Evolutionary conservation across 2,797 vertebrate genomes (phyloP), one percentile per base, ranked within the genome.

Genomic region (Clarias laeviceps): DNA sequence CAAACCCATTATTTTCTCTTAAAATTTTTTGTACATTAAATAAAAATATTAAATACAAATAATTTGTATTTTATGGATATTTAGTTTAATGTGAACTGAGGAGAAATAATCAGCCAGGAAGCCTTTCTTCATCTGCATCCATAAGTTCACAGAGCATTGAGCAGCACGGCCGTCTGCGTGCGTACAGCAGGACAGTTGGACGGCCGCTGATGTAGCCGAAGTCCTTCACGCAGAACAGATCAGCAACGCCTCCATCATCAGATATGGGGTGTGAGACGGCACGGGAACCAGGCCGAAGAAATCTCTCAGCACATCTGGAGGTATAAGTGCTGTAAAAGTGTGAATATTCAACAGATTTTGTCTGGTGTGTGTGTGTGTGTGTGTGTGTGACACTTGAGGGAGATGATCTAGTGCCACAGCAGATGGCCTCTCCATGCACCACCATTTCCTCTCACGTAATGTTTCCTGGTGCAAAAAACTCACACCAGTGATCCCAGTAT

Each of bases 401-500:
- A 89, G 87, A 84, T 85, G 87, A 91, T 94, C 80, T 87, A 85
- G 86, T 90, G 89, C 86, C 90, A 93, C 91, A 95, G 92, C 95
- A 95, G 94, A 95, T 96, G 95, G 94, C 91, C 92, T 78, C 91
- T 90, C 89, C 87, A 90, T 93, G 93, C 88, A 89, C 92, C 89
- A 92, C 90, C 91, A 92, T 92, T 93, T 94, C 92, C 93, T 93
- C 90, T 93, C 91, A 88, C 90, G 91, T 90, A 93, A 92, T 92
- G 93, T 92, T 93, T 92, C 9, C 32, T 78, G 76, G 57, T 78
- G 76, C 57, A 61, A 37, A 78, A 78, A 78, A 5, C 74, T 59
- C 50, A 76, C 73, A 9, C 50, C 73, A 76, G 50, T 57, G 50
- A 15, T 22, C 50, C 27, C 73, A 32, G 56, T 27, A 76, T 29